Base-by-base conservation (phyloP, 2,113 vertebrate genomes). In the Pyxicephalus adspersus region DNA sequence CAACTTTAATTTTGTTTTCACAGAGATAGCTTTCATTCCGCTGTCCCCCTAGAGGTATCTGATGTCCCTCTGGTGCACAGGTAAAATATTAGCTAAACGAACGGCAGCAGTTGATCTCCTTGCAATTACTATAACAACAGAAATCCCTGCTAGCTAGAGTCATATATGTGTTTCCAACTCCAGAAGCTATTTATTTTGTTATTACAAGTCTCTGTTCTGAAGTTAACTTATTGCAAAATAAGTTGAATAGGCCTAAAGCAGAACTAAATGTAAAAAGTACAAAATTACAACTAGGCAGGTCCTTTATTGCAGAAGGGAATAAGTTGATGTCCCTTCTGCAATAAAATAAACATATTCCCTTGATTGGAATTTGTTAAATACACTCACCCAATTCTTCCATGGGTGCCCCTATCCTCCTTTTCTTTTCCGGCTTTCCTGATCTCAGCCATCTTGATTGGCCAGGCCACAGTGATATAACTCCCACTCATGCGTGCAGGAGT, bases 111-210 rank as follows among this genome's bases (percentile, higher is more conserved):
- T 64, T 63, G 68, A 75, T 82, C 51, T 82, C 38, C 71, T 58
- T 45, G 70, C 80, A 82, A 75, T 82, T 82, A 82, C 63, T 74
- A 20, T 75, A 70, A 65, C 65, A 74, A 74, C 50, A 73, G 26
- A 58, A 51, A 75, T 58, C 26, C n/a, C 71, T 58, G 29, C 70
- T 75, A 22, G 58, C 61, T 63, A 66, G 28, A 58, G 31, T n/a
- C 60, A 57, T 11, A 18, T 51, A 64, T 58, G 23, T 45, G 51
- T 64, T 51, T 25, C 18, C 16, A 31, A 58, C 45, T n/a, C 20
- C 31, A 23, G 76, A 11, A 73, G 22, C 54, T 38, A 28, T 60
- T 58, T 60, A n/a, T 74, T 74, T 54, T 73, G 16, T 73, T 52
- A 52, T 73, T 57, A 54, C 52, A 22, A 2, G 31, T 31, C 13